A percentile compares a stretch with the other conserved stretches of the same genome.
Evolutionary conservation across 2,797 vertebrate genomes (phyloP).

Genomic region (Chanos chanos): DNA sequence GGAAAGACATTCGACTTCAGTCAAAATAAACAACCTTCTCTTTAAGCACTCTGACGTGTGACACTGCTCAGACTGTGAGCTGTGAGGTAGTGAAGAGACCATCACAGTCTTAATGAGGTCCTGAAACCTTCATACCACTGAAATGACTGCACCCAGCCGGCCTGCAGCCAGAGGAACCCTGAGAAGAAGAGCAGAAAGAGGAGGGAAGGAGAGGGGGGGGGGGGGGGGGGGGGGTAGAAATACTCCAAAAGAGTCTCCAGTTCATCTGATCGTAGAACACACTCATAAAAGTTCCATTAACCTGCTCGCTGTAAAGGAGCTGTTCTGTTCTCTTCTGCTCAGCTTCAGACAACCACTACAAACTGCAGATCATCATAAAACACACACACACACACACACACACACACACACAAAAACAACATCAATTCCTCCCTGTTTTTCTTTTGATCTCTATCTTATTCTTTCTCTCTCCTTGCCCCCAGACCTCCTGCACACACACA

Average conservation of each 20-base stretch:
- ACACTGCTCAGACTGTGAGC: not conserved
- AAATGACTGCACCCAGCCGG: no score
- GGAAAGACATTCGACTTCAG: no score
- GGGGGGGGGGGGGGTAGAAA: slow-evolving; percentile 53
- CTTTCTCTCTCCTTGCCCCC: slow-evolving; percentile 26
- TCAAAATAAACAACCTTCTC: not conserved
- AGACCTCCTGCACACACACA: slow-evolving; percentile 15
- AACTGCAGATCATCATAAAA: slow-evolving; percentile 98
- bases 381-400: not conserved
- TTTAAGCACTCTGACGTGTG: no score
- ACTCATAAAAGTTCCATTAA: slow-evolving; percentile 91
- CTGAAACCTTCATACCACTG: no score
- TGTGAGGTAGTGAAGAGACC: not conserved
- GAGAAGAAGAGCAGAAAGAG: slow-evolving; percentile 7
- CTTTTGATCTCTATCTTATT: slow-evolving; percentile 14
- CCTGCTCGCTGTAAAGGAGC: slow-evolving; percentile 90
- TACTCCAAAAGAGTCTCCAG: slow-evolving; percentile 75
- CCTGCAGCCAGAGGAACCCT: slow-evolving; percentile 9
- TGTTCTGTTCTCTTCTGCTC: slow-evolving; percentile 94
- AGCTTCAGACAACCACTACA: slow-evolving; percentile 94
- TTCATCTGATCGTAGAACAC: slow-evolving; percentile 93
- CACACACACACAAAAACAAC: slow-evolving; percentile 5
- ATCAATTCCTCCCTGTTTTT: slow-evolving; percentile 22
- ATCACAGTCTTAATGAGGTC: no score
- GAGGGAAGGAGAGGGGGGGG: slow-evolving; percentile 20